Conservation (phyloP, 2,888 invertebrate species). For the Heliconius hortense region DNA sequence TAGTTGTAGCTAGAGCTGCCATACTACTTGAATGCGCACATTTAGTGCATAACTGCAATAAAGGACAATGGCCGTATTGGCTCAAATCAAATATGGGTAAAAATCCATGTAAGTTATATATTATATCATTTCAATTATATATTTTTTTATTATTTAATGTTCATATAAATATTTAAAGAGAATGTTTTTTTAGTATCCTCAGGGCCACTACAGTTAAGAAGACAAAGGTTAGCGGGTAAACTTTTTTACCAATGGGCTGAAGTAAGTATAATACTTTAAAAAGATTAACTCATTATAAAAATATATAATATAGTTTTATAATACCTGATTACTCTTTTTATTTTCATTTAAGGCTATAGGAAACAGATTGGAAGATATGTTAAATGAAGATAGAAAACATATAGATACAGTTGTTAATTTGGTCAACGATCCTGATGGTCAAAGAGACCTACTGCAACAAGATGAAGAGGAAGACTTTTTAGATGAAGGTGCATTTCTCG, state of each 20-base stretch:
- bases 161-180: conserved; percentile 44
- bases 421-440: conserved; percentile 88
- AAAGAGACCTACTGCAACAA: conserved; percentile 89
- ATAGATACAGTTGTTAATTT: conserved; percentile 85
- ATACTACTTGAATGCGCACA: conserved; percentile 97
- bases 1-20: conserved; percentile 95
- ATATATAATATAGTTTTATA: no score
- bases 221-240: conserved; percentile 92
- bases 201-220: conserved; percentile 65
- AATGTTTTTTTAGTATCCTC: conserved; percentile 61
- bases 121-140: conserved; percentile 51
- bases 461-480: conserved; percentile 98
- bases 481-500: conserved; percentile 86
- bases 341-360: conserved; percentile 85
- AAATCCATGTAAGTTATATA: conserved; percentile 60
- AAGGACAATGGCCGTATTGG: conserved; percentile 99
- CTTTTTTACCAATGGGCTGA: conserved; percentile 99
- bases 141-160: background rate
- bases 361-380: conserved; percentile 93
- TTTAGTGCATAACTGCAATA: conserved; percentile 98
- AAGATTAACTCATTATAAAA: background rate
- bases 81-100: conserved; percentile 89
- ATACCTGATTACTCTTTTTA: background rate
- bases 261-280: conserved; percentile 70
- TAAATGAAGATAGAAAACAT: conserved; percentile 90